phyloP scores from a whole-genome alignment of 2,888 invertebrate species.

The Ormia ochracea region DNA sequence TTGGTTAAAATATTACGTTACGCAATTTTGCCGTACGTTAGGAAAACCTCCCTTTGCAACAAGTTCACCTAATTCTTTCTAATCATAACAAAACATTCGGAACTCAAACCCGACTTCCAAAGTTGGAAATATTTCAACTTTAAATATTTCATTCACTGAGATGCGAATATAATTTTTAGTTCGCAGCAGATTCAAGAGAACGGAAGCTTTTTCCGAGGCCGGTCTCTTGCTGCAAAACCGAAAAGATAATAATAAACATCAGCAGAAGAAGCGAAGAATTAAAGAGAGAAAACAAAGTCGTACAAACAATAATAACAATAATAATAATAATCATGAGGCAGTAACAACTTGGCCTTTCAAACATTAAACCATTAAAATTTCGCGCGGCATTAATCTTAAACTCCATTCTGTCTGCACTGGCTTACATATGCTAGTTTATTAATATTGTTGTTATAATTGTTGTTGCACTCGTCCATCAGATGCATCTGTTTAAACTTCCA shows the following conservation, averaged over 20 bases:
- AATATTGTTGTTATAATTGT: conserved; percentile 10
- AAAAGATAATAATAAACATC: conserved; percentile 50
- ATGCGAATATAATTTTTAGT: too few species aligned
- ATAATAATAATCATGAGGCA: conserved; percentile 46
- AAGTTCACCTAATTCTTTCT: too few species aligned
- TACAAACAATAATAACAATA: conserved; percentile 30
- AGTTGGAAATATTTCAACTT: too few species aligned
- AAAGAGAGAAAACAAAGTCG: conserved; percentile 2
- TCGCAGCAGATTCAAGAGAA: neutral
- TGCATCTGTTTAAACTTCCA: conserved; percentile 55
- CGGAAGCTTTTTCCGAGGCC: conserved; percentile 1
- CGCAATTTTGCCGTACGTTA: too few species aligned
- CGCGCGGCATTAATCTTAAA: conserved; percentile 63
- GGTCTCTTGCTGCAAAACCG: conserved; percentile 9
- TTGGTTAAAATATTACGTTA: too few species aligned
- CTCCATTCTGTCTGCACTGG: conserved; percentile 51
- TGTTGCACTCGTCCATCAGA: conserved; percentile 44
- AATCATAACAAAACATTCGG: too few species aligned
- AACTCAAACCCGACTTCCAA: too few species aligned
- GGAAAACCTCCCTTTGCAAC: too few species aligned
- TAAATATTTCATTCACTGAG: too few species aligned
- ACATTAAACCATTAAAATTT: conserved; percentile 62
- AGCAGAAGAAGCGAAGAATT: neutral
- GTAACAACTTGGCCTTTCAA: conserved; percentile 46
- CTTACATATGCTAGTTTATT: conserved; percentile 46